phyloP scores from a whole-genome alignment of 2,113 vertebrate genomes.

The cattle (Bos taurus) region DNA sequence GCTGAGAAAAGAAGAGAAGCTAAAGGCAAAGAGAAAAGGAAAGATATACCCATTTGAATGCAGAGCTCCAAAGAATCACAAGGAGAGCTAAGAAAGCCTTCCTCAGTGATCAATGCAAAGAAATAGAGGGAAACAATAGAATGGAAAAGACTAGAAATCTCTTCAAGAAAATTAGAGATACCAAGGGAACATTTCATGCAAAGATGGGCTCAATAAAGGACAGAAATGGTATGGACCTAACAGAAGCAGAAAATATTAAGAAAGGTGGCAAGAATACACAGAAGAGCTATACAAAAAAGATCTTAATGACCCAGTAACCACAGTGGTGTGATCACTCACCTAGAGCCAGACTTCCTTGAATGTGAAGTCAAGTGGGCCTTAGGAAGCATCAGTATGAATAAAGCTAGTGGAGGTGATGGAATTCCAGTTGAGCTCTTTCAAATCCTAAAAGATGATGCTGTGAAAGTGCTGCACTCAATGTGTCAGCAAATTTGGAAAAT shows the following conservation, averaged over 20 bases:
- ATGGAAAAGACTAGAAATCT: not conserved
- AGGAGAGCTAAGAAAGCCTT: not conserved
- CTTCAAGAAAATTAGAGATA: not conserved
- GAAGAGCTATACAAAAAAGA: not conserved
- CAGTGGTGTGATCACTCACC: not conserved
- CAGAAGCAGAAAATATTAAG: not conserved
- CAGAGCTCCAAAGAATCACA: not conserved
- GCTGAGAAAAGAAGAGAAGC: not conserved
- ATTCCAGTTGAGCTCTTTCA: not conserved
- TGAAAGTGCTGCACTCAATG: not conserved
- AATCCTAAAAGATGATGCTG: not conserved
- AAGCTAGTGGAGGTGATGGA: not conserved
- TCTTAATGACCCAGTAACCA: not conserved
- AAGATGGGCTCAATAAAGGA: not conserved
- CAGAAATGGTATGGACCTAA: not conserved
- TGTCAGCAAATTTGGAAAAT: not conserved
- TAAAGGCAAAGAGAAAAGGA: not conserved
- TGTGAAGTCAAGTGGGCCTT: not conserved
- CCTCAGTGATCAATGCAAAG: not conserved
- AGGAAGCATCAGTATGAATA: not conserved
- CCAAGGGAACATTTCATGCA: not conserved
- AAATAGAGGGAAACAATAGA: not conserved
- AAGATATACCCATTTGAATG: not conserved
- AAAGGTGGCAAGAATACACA: not conserved
- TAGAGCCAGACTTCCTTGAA: not conserved